phyloP scores from a whole-genome alignment of 2,113 vertebrate species.

The Macaca nemestrina region DNA sequence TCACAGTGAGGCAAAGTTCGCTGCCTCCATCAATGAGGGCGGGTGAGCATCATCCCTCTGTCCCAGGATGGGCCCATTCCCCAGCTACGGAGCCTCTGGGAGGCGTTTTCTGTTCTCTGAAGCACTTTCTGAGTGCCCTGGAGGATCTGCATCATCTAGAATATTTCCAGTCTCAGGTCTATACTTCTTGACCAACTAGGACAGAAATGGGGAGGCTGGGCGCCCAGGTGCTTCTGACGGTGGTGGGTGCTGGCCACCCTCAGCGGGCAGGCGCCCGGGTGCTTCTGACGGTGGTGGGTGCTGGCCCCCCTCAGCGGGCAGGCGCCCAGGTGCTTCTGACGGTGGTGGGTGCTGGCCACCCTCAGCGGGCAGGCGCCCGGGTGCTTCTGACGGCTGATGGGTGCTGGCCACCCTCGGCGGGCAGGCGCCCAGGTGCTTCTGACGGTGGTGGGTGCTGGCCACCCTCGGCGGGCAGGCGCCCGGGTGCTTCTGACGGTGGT shows the following conservation, averaged over 20 bases:
- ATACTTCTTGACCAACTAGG: rapidly evolving
- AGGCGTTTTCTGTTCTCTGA: rapidly evolving
- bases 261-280: rapidly evolving
- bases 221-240: rapidly evolving
- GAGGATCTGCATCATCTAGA: rapidly evolving
- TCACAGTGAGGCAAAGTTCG: rapidly evolving
- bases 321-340: too few species aligned
- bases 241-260: rapidly evolving
- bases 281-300: too few species aligned
- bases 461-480: too few species aligned
- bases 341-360: too few species aligned
- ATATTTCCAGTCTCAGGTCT: rapidly evolving
- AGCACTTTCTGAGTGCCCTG: background rate
- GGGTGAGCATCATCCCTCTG: rapidly evolving
- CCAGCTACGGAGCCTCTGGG: rapidly evolving
- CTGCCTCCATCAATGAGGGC: rapidly evolving
- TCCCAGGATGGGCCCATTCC: rapidly evolving
- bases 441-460: too few species aligned
- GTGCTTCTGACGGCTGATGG: rapidly evolving
- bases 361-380: too few species aligned
- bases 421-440: too few species aligned
- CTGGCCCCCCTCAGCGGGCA: too few species aligned
- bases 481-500: too few species aligned
- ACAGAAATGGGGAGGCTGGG: rapidly evolving
- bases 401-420: rapidly evolving